phyloP scores from a whole-genome alignment of 1,140 invertebrate species.

The Drosophila pandora region DNA sequence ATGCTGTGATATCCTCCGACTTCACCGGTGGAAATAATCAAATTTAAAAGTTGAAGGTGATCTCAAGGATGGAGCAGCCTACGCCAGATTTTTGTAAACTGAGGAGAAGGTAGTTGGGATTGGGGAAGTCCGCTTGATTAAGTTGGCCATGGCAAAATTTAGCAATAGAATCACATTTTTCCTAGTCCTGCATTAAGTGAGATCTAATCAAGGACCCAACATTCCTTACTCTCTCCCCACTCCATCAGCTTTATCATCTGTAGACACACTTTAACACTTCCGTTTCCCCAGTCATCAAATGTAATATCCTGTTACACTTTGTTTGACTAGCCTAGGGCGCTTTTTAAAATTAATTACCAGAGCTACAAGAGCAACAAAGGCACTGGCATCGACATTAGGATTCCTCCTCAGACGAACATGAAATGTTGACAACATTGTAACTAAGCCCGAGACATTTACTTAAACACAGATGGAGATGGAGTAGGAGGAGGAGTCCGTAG shows the following conservation, averaged over 20 bases:
- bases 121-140: slow-evolving; percentile 37
- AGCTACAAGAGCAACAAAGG: slow-evolving; percentile 55
- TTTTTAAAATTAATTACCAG: slow-evolving; percentile 82
- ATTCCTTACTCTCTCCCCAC: slow-evolving; percentile 37
- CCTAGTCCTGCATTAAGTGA: slow-evolving; percentile 10
- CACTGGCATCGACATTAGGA: slow-evolving; percentile 20
- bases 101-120: slow-evolving; percentile 20
- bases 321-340: slow-evolving; percentile 75
- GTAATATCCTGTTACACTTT: slow-evolving; percentile 82
- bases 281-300: slow-evolving; percentile 75
- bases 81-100: too few relatives aligned
- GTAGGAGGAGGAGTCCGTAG: background rate
- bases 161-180: background rate
- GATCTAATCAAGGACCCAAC: slow-evolving; percentile 2
- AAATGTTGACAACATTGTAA: slow-evolving; percentile 79
- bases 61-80: slow-evolving; percentile 21
- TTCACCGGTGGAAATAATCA: slow-evolving; percentile 46
- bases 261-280: slow-evolving; percentile 78
- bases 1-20: slow-evolving; percentile 1
- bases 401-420: slow-evolving; percentile 61
- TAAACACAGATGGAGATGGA: slow-evolving; percentile 52
- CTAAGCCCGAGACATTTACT: slow-evolving; percentile 77
- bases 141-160: too few relatives aligned
- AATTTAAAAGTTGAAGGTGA: slow-evolving; percentile 57
- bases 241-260: slow-evolving; percentile 61